Evolutionary conservation across 1,140 invertebrate species (phyloP).

Genomic region (Stegodyphus mimosarum): DNA sequence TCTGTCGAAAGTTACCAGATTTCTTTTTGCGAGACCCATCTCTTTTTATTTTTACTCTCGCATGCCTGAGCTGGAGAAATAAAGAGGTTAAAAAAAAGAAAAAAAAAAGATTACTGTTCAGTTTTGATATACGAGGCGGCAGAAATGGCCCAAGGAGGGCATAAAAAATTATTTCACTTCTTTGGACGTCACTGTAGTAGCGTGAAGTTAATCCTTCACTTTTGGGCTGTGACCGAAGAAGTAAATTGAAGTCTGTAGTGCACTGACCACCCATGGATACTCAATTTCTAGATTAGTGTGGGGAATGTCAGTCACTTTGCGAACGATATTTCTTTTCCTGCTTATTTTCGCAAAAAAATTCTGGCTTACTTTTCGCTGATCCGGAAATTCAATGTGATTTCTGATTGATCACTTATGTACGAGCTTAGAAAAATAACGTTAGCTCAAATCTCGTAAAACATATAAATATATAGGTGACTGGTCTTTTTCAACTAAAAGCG

Average conservation of each 20-base stretch:
- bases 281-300: background rate
- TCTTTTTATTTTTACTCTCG: constrained; percentile 2
- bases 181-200: constrained; percentile 19
- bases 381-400: too few species aligned
- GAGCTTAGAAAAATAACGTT: too few species aligned
- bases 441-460: too few species aligned
- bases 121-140: constrained; percentile 51
- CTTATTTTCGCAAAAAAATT: too few species aligned
- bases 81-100: background rate
- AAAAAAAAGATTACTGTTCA: constrained; percentile 48
- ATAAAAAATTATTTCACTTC: constrained; percentile 50
- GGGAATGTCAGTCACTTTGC: background rate
- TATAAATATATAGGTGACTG: too few species aligned
- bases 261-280: background rate
- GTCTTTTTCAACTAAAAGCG: too few species aligned
- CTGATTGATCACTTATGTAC: too few species aligned
- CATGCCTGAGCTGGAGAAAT: background rate
- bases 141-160: constrained; percentile 37
- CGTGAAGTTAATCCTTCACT: constrained; percentile 42
- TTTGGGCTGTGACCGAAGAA: background rate
- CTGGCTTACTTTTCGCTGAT: too few species aligned
- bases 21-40: background rate
- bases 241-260: background rate
- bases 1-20: constrained; percentile 18
- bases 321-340: background rate